These are phyloP conservation scores for Penaeus vannamei DNA, from an alignment of 1,140 invertebrate genomes.

Conservation along the genomic window DNA sequence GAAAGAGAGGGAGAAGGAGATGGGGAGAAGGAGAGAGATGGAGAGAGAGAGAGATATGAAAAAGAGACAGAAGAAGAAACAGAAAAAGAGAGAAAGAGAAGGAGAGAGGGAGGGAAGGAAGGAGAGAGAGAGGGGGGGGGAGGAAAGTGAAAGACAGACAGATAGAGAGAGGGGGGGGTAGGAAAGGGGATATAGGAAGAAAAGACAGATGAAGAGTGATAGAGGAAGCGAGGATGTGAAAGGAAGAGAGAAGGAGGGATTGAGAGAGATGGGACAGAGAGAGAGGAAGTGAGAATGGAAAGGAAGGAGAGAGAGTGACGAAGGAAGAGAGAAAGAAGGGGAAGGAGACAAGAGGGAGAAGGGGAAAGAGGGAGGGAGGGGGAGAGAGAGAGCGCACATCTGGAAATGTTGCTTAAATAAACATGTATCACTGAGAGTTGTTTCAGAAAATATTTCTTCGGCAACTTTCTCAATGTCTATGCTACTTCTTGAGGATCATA, in stretches of 20 bases:
- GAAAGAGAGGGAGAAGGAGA: neutral
- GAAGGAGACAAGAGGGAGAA: neutral
- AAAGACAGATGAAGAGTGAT: neutral
- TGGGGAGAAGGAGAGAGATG: no score
- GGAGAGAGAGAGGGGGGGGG: neutral
- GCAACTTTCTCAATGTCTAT: no score
- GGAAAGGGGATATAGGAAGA: neutral
- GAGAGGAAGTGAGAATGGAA: slow-evolving; percentile 13
- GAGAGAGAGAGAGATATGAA: neutral
- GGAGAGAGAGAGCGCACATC: no score
- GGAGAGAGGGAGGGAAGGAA: neutral
- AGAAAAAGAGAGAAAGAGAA: neutral
- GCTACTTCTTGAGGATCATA: no score
- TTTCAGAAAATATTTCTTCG: no score
- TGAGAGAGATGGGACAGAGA: neutral
- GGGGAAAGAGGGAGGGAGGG: no score
- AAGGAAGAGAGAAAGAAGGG: neutral
- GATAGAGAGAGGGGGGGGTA: slow-evolving; percentile 3
- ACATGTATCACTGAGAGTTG: no score
- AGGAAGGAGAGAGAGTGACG: slow-evolving; percentile 5
- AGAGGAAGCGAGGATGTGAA: slow-evolving; percentile 13
- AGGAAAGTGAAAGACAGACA: neutral
- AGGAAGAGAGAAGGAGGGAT: neutral
- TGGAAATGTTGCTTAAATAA: no score
- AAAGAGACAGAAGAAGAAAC: neutral